Evolutionary conservation across 2,888 invertebrate genomes (phyloP).

Genomic region (Gryllus longicercus): DNA sequence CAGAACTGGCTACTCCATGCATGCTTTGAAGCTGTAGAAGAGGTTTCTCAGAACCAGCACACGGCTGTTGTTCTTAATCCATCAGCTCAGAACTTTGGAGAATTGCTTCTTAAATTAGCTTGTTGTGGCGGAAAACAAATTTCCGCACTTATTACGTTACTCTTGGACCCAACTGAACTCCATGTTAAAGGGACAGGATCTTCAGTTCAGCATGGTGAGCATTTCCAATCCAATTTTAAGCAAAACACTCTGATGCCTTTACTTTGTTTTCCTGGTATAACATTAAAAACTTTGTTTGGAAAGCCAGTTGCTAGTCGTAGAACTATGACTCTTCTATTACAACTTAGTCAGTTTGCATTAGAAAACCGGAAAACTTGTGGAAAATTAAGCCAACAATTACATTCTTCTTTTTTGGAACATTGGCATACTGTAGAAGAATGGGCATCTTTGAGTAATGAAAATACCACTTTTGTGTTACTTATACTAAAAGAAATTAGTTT

Average conservation of each 20-base stretch:
- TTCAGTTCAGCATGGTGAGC: slow-evolving; percentile 31
- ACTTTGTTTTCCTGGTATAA: slow-evolving; percentile 24
- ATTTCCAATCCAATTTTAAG: slow-evolving; percentile 32
- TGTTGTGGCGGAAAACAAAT: slow-evolving; percentile 29
- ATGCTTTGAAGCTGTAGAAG: slow-evolving; percentile 28
- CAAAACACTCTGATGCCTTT: slow-evolving; percentile 29
- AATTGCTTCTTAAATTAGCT: slow-evolving; percentile 30
- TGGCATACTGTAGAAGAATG: not conserved
- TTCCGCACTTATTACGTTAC: not conserved
- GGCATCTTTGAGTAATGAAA: not conserved
- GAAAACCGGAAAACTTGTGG: not conserved
- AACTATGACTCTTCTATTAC: not conserved
- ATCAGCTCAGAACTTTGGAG: slow-evolving; percentile 24
- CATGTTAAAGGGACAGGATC: not conserved
- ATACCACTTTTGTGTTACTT: not conserved
- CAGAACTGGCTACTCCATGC: slow-evolving; percentile 22
- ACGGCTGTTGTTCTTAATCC: slow-evolving; percentile 27
- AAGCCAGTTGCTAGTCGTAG: not conserved
- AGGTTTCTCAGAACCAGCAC: slow-evolving; percentile 1
- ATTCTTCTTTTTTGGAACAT: not conserved
- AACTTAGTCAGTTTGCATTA: not conserved
- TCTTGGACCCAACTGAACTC: not conserved
- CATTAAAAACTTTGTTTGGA: slow-evolving; percentile 3
- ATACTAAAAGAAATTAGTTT: not conserved
- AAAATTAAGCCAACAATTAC: not conserved